A percentile compares a stretch with the other conserved stretches of the same genome.
Evolutionary conservation across 2,888 invertebrate species (phyloP).

Genomic region (Morinoia aosen): DNA sequence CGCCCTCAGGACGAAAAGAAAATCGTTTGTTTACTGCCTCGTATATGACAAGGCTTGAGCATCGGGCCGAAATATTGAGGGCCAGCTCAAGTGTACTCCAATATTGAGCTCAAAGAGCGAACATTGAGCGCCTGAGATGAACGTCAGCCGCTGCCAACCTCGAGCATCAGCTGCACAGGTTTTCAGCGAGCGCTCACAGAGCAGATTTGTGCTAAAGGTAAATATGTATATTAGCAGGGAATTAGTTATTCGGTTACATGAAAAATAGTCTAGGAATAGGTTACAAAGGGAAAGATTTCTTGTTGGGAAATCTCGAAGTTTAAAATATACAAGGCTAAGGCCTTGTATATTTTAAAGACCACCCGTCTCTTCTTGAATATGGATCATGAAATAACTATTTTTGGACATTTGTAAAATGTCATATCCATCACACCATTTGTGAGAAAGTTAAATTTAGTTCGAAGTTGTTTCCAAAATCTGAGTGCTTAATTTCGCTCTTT

Average conservation of each 20-base stretch:
- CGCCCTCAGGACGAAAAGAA: not conserved
- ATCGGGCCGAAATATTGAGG: not conserved
- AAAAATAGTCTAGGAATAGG: not conserved
- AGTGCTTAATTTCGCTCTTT: too few species aligned
- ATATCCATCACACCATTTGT: too few species aligned
- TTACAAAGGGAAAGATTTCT: not conserved
- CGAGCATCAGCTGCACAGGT: not conserved
- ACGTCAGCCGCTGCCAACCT: not conserved
- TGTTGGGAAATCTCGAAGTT: too few species aligned
- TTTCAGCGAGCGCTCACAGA: not conserved
- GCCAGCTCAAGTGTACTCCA: not conserved
- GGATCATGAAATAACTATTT: too few species aligned
- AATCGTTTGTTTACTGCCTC: too few species aligned
- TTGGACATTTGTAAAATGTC: too few species aligned
- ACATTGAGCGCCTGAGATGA: not conserved
- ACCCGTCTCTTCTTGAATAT: too few species aligned
- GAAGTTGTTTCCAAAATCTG: too few species aligned
- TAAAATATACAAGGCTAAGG: too few species aligned
- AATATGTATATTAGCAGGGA: not conserved
- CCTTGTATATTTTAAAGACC: too few species aligned
- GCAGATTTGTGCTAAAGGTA: not conserved
- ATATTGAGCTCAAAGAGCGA: not conserved
- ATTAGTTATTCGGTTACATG: not conserved
- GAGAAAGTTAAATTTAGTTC: too few species aligned
- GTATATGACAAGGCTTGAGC: too few species aligned